These are phyloP conservation scores for Cygnus buccinator DNA, from an alignment of 2,113 vertebrate species.

Conservation along the genomic window DNA sequence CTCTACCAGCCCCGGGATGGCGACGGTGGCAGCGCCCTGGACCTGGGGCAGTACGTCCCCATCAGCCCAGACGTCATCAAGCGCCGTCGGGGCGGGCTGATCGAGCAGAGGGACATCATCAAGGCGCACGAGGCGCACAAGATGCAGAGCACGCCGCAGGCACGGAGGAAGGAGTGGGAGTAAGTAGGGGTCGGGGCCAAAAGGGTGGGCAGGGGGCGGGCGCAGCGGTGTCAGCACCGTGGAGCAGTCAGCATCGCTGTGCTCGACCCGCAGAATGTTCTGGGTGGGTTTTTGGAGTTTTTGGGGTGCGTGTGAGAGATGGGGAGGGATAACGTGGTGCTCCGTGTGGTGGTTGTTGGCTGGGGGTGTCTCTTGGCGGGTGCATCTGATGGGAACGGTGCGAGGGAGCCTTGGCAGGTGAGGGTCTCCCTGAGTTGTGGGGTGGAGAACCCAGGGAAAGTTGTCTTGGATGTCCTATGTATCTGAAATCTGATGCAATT, in stretches of 20 bases:
- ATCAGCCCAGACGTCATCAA: constrained; percentile 92
- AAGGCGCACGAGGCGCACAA: constrained; percentile 96
- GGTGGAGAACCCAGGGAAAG: background rate
- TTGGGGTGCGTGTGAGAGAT: accelerated
- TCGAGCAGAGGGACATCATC: constrained; percentile 95
- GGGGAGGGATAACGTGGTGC: accelerated
- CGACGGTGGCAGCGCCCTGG: constrained; percentile 43
- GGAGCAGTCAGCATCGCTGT: accelerated
- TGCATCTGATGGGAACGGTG: accelerated
- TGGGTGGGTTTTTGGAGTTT: background rate
- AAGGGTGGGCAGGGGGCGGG: accelerated
- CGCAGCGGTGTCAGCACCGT: accelerated
- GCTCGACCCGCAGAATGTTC: background rate
- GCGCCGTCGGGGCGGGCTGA: constrained; percentile 90
- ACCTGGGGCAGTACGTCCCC: constrained; percentile 71
- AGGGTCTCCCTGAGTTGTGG: accelerated
- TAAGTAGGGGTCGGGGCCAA: constrained; percentile 77
- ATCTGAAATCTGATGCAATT: background rate
- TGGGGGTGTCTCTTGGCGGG: accelerated
- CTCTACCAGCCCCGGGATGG: constrained; percentile 77
- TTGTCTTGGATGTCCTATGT: background rate
- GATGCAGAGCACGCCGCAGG: constrained; percentile 97
- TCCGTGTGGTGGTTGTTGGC: accelerated
- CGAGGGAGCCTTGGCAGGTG: background rate
- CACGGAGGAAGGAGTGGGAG: constrained; percentile 97